Evolutionary conservation across 2,888 invertebrate genomes (phyloP).

Genomic region (Aricia artaxerxes): DNA sequence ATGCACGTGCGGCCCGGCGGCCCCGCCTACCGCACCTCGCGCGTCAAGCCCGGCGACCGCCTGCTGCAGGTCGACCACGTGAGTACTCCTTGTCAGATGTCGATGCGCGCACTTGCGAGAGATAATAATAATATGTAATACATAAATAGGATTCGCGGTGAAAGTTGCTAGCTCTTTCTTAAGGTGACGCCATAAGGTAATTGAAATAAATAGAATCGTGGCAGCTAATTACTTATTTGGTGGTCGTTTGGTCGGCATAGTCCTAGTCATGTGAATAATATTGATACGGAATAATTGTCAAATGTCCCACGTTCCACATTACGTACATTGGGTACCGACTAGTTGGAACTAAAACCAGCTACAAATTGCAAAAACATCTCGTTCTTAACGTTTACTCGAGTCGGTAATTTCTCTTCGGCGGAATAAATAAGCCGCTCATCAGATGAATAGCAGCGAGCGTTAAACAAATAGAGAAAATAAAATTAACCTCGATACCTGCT

Average conservation of each 20-base stretch:
- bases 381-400: neutral
- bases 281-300: neutral
- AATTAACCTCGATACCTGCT: constrained; percentile 16
- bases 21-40: constrained; percentile 93
- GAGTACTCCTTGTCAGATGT: constrained; percentile 50
- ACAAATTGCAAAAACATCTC: constrained; percentile 17
- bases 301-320: neutral
- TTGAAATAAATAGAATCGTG: neutral
- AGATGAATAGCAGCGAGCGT: neutral
- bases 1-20: constrained; percentile 94
- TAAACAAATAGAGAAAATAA: constrained; percentile 10
- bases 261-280: neutral
- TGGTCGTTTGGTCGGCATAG: neutral
- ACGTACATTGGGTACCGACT: neutral
- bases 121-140: neutral
- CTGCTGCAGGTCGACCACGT: constrained; percentile 92
- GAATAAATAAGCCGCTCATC: neutral
- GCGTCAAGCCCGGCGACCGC: constrained; percentile 94
- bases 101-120: neutral
- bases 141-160: no score
- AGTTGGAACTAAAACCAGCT: neutral
- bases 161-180: neutral
- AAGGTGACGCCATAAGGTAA: neutral
- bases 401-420: neutral
- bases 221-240: neutral